Percentiles rank a stretch among this genome's conserved stretches.
Evolutionary conservation across 2,113 vertebrate genomes (phyloP).

Genomic region (Benitochromis conjunctus): DNA sequence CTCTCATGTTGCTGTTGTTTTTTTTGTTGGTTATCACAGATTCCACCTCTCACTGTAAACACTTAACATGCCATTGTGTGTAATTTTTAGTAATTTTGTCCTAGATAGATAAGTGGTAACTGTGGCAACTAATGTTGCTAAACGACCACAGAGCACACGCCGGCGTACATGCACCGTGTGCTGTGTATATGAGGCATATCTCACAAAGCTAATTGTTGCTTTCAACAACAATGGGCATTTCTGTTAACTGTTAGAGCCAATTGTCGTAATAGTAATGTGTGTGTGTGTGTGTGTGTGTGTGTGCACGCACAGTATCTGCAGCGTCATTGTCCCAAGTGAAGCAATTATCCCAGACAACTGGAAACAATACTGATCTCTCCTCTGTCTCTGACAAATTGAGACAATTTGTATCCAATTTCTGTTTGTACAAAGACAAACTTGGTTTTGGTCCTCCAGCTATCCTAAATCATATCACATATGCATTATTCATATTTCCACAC

Average conservation of each 20-base stretch:
- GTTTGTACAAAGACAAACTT: not conserved
- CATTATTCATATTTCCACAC: not conserved
- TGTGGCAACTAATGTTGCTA: not conserved
- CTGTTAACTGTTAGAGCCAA: not conserved
- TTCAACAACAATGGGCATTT: not conserved
- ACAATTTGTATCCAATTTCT: not conserved
- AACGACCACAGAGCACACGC: not conserved
- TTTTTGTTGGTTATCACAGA: not conserved
- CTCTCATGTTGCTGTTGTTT: not conserved
- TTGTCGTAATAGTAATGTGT: not conserved
- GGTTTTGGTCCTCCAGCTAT: not conserved
- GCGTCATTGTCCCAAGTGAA: not conserved
- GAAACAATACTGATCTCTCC: not conserved
- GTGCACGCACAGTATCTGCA: not conserved
- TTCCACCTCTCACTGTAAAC: not conserved
- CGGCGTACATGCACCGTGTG: not conserved
- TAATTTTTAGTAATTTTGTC: not conserved
- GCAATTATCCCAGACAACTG: conserved; percentile 13
- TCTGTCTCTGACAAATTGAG: conserved; percentile 6
- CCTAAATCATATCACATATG: conserved; percentile 3
- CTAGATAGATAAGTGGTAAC: not conserved
- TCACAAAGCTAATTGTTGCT: not conserved
- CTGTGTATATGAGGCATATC: not conserved
- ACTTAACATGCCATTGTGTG: not conserved
- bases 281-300: not conserved